Base-by-base conservation (phyloP, 2,888 invertebrate genomes). In the Himalopsyche tibetana region DNA sequence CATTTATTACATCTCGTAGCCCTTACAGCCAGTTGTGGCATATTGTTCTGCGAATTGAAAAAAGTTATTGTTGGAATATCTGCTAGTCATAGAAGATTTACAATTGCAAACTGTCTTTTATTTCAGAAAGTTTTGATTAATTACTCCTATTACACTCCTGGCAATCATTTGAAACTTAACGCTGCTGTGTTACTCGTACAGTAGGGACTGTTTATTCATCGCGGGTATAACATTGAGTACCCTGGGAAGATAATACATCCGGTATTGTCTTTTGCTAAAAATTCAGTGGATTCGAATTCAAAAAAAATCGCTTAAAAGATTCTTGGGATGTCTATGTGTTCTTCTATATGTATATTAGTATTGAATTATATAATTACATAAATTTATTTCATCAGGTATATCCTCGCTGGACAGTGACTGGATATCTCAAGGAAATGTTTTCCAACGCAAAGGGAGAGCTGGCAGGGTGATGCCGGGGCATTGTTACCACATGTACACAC, bases 381-480 rank as follows among this genome's bases (percentile, higher is more conserved):
- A 55, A 12, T 79, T 80, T 51, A 81, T 51, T 80, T 0, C 55
- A 89, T 90, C 87, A 93, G 93, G 92, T 86, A 92, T 91, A 87
- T 93, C 92, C 0, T 92, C 92, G 19, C 90, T 95, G 74, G 94
- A 94, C 87, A 94, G 93, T 19, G 92, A 93, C 3, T 95, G 95
- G 95, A 93, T 95, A 63, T 95, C 96, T 0, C 91, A 92, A 88
- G 94, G 96, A 0, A 95, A 94, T 89, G 93, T 95, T 28, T 91
- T 92, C 12, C 96, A 96, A 90, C 91, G 96, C 9, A 93, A 93
- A 82, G 96, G 96, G 0, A 91, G 96, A 69, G 96, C 96, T 5
- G 96, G 96, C 0, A 92, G 96, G 84, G 94, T 95, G 0, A 93
- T 92, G 87, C 92, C 95, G 15, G 96, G 96, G 89, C 93, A 88